These are phyloP conservation scores for Amia ocellicauda DNA, from an alignment of 2,113 vertebrate species.

Conservation along the genomic window DNA sequence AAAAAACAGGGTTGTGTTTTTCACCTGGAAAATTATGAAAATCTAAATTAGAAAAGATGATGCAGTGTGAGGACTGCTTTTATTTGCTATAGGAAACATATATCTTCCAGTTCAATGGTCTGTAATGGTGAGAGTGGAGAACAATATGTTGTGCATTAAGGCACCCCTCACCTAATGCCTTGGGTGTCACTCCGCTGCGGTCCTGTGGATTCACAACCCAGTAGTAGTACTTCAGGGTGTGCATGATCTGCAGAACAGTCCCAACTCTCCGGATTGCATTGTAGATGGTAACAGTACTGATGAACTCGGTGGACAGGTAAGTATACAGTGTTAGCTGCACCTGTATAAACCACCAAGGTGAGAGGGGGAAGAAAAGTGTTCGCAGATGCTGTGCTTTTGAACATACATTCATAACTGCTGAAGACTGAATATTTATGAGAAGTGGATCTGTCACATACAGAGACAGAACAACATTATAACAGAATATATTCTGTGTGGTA, in stretches of 20 bases:
- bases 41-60: too few relatives aligned
- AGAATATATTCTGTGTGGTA: too few relatives aligned
- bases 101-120: too few relatives aligned
- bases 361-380: not conserved
- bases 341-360: conserved; percentile 57
- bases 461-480: too few relatives aligned
- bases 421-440: too few relatives aligned
- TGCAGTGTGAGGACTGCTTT: too few relatives aligned
- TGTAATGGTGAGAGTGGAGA: too few relatives aligned
- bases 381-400: not conserved
- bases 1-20: too few relatives aligned
- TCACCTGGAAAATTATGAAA: too few relatives aligned
- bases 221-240: conserved; percentile 94
- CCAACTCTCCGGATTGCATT: conserved; percentile 89
- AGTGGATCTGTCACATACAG: too few relatives aligned
- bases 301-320: conserved; percentile 92
- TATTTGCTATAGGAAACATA: too few relatives aligned
- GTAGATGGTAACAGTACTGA: conserved; percentile 93
- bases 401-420: not conserved
- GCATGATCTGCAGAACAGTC: conserved; percentile 92
- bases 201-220: conserved; percentile 93
- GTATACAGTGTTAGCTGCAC: conserved; percentile 90
- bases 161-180: conserved; percentile 86
- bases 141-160: too few relatives aligned
- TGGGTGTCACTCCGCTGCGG: conserved; percentile 88